phyloP scores from a whole-genome alignment of 1,140 invertebrate species.

The Anoplophora glabripennis region DNA sequence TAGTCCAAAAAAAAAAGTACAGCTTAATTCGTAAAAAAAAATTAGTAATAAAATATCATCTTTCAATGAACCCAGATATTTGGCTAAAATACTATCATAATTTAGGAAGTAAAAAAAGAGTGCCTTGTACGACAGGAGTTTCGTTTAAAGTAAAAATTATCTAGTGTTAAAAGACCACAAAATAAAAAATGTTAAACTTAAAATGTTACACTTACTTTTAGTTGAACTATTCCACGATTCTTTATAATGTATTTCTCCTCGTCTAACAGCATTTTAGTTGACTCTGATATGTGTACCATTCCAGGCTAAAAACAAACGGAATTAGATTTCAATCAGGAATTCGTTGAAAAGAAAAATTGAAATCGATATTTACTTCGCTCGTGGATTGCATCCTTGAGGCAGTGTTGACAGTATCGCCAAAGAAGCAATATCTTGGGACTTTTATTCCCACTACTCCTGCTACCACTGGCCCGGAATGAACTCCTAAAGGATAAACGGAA shows the following conservation, averaged over 20 bases:
- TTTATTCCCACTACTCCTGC: conserved; percentile 69
- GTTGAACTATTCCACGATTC: conserved; percentile 64
- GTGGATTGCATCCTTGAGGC: conserved; percentile 83
- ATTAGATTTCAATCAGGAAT: neutral
- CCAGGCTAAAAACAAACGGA: conserved; percentile 54
- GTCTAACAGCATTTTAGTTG: conserved; percentile 62
- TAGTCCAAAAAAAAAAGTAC: no score
- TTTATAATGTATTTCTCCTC: conserved; percentile 59
- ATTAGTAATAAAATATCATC: no score
- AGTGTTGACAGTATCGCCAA: conserved; percentile 86
- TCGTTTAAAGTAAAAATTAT: no score
- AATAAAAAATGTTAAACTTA: neutral
- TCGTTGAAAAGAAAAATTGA: neutral
- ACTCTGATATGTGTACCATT: conserved; percentile 71
- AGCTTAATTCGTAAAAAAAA: no score
- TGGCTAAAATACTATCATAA: no score
- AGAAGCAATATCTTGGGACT: conserved; percentile 74
- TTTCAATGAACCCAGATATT: no score
- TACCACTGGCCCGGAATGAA: conserved; percentile 58
- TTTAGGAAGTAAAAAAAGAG: no score
- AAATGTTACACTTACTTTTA: conserved; percentile 62
- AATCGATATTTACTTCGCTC: conserved; percentile 57
- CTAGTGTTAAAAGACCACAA: neutral
- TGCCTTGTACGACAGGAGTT: no score
- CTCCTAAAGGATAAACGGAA: conserved; percentile 35